Evolutionary conservation across 2,888 invertebrate species (phyloP).

Genomic region (Orthosia gracilis): DNA sequence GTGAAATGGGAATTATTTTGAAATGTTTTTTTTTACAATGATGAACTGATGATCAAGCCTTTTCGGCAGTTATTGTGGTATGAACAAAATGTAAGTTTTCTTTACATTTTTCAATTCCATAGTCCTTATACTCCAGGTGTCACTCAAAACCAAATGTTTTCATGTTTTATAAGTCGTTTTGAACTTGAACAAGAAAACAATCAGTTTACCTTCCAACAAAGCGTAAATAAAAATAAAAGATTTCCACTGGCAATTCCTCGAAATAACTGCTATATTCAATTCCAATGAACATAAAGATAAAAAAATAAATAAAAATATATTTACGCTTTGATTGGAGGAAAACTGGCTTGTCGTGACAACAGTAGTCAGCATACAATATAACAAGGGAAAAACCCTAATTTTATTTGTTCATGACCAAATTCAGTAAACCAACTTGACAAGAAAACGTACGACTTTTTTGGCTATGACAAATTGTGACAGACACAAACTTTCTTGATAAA

Average conservation of each 20-base stretch:
- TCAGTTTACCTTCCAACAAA: constrained; percentile 15
- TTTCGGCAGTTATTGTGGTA: constrained; percentile 14
- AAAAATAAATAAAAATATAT: constrained; percentile 22
- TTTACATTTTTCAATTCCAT: background rate
- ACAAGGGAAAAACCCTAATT: background rate
- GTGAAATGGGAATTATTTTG: constrained; percentile 11
- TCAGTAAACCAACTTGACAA: background rate
- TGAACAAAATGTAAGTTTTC: constrained; percentile 19
- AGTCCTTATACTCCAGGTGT: background rate
- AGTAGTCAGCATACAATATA: background rate
- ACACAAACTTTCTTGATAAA: too few relatives aligned
- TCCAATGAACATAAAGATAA: constrained; percentile 52
- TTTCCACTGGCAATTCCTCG: constrained; percentile 33
- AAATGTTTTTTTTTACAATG: constrained; percentile 48
- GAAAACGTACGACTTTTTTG: background rate
- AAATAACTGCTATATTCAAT: constrained; percentile 61
- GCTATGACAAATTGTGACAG: background rate
- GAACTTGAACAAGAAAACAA: background rate
- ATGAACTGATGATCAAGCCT: constrained; percentile 11
- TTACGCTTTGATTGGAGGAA: constrained; percentile 23
- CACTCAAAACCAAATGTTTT: background rate
- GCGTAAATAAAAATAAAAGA: constrained; percentile 36
- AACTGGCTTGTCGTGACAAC: constrained; percentile 11
- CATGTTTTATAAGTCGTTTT: background rate
- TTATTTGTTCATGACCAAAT: background rate